Conservation (phyloP, 2,888 invertebrate species). For the Glyphotaelius pellucidus region DNA sequence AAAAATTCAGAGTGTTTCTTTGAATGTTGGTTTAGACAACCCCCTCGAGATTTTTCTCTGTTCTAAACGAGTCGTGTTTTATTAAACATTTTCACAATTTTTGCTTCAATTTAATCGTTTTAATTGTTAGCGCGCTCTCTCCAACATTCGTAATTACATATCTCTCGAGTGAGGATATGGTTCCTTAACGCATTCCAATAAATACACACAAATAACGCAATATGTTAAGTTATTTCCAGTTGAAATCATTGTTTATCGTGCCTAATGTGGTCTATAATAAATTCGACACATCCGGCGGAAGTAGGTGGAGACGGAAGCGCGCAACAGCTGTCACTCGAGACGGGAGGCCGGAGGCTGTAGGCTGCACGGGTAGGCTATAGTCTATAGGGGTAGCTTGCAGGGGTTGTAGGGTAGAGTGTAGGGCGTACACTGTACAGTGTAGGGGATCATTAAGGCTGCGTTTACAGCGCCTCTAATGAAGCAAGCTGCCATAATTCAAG, state of each 20-base stretch:
- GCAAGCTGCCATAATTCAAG: slow-evolving; percentile 20
- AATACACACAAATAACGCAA: neutral
- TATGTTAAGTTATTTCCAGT: neutral
- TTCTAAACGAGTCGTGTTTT: too few relatives aligned
- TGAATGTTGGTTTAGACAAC: too few relatives aligned
- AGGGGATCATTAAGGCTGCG: slow-evolving; percentile 17
- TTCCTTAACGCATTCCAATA: neutral
- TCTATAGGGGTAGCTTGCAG: neutral
- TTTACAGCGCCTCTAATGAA: slow-evolving; percentile 33
- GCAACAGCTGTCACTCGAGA: slow-evolving; percentile 38
- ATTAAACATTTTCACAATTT: too few relatives aligned
- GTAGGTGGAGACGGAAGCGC: slow-evolving; percentile 14
- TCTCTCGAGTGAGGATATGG: too few relatives aligned
- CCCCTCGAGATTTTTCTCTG: too few relatives aligned
- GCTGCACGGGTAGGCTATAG: neutral
- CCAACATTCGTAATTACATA: too few relatives aligned
- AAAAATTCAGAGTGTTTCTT: too few relatives aligned
- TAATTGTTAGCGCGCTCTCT: too few relatives aligned
- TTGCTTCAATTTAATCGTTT: too few relatives aligned
- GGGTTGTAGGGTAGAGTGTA: neutral
- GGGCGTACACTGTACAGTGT: neutral
- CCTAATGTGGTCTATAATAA: slow-evolving; percentile 2
- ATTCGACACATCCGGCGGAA: slow-evolving; percentile 12
- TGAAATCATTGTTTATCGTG: neutral
- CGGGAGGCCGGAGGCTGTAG: neutral